Base-by-base conservation (phyloP, 2,888 invertebrate species). In the Volucella inanis region DNA sequence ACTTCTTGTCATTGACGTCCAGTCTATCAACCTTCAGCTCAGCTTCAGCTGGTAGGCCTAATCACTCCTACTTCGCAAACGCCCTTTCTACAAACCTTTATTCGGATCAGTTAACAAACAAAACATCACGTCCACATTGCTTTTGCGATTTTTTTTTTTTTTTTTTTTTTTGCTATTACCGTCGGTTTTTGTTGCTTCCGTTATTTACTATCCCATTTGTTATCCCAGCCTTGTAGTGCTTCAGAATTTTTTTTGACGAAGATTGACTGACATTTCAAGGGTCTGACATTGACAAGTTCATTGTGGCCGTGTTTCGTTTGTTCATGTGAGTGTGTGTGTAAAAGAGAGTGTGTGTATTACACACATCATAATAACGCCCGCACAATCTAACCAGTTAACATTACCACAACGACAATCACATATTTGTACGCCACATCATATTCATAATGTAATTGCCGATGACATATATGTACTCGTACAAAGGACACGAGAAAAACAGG, bases 231-330 rank as follows among this genome's bases (percentile, higher is more conserved):
- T 72, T 45, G 22, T 31, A 31, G 43, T 81, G 12, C n/a, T 49
- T 49, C 31, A 18, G 38, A 14, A 6, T 39, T 18, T 38, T 62
- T 68, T 78, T 71, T 85, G 85, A 85, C 81, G 85, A 81, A 72
- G 85, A 85, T 81, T 85, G 85, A 85, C 81, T 80, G 85, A 77
- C 85, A 62, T 76, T 76, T 81, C 81, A 81, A 81, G 81, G 76
- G 72, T 57, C 85, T 85, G 85, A 85, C 85, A 85, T 76, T 85
- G 85, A 85, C 85, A 85, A 85, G 85, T 85, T 85, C 85, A 81
- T 85, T 85, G 85, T 85, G 81, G 72, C 62, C 71, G 31, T 50
- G 45, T 47, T 14, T 12, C 22, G 11, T 47, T 10, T 31, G 54
- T 3, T 8, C 52, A 45, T 64, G 59, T 59, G 65, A 65, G 54